Percentiles rank a stretch among this genome's conserved stretches.
These are phyloP conservation scores for Orchesellides sinensis DNA, from an alignment of 2,888 invertebrate genomes.

Conservation along the genomic window DNA sequence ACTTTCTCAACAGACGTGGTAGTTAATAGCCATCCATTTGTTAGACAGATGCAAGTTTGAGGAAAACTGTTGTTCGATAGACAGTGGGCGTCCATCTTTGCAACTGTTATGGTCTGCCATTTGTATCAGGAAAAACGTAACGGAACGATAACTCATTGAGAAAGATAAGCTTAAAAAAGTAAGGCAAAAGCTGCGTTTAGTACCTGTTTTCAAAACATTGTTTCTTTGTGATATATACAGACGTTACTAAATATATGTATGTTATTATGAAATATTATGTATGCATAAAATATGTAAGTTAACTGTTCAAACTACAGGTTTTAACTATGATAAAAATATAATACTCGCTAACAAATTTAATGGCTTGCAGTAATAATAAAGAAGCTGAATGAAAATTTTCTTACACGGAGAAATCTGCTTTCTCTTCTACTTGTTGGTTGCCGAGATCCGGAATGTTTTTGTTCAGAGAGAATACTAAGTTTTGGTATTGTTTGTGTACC, in stretches of 20 bases:
- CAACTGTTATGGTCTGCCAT: background rate
- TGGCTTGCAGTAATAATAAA: too few species aligned
- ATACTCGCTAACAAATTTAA: too few species aligned
- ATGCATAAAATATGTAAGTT: background rate
- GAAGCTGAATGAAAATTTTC: too few species aligned
- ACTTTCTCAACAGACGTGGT: constrained; percentile 1
- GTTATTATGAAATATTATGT: background rate
- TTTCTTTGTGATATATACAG: constrained; percentile 62
- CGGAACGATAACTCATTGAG: background rate
- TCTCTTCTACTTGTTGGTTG: too few species aligned
- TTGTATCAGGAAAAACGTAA: background rate
- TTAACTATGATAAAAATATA: too few species aligned
- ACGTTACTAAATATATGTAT: background rate
- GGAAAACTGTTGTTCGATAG: background rate
- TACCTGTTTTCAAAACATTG: constrained; percentile 59
- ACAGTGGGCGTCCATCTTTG: background rate
- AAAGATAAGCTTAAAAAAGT: constrained; percentile 21
- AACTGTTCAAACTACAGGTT: too few species aligned
- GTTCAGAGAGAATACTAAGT: too few species aligned
- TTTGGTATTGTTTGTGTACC: too few species aligned
- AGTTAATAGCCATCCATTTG: background rate
- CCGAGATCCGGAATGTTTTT: too few species aligned
- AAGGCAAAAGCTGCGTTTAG: constrained; percentile 56
- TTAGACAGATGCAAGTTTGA: background rate
- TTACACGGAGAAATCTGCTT: too few species aligned